Evolutionary conservation across 2,113 vertebrate genomes (phyloP).

Genomic region (Phrynocephalus versicolor): DNA sequence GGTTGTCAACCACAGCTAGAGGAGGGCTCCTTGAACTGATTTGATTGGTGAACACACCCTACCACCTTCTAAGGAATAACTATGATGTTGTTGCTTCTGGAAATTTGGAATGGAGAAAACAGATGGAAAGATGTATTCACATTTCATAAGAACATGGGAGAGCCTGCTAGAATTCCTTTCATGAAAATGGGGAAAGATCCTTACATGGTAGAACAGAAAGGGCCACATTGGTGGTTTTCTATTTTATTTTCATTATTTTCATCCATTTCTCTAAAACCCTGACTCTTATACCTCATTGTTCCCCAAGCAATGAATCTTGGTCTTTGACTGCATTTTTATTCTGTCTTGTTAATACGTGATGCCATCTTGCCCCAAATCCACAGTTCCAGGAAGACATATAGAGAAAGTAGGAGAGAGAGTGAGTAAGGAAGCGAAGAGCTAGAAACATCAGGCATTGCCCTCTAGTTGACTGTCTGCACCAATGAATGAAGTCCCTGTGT

Average conservation of each 20-base stretch:
- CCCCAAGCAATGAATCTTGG: constrained; percentile 58
- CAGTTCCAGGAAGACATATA: constrained; percentile 61
- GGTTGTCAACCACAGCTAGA: not conserved
- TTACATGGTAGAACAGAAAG: constrained; percentile 9
- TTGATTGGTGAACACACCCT: not conserved
- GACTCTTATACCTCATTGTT: constrained; percentile 59
- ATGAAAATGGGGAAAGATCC: not conserved
- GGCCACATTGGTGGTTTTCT: constrained; percentile 21
- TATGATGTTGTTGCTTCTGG: not conserved
- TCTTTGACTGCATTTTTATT: constrained; percentile 61
- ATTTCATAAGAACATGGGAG: not conserved
- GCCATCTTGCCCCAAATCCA: constrained; percentile 69
- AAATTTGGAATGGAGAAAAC: not conserved
- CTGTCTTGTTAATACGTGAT: constrained; percentile 64
- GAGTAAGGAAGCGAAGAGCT: constrained; percentile 24
- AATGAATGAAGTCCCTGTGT: constrained; percentile 78
- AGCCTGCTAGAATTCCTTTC: constrained; percentile 25
- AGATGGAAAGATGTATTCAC: not conserved
- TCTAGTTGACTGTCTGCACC: constrained; percentile 77
- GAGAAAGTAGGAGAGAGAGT: constrained; percentile 30
- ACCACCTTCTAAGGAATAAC: not conserved
- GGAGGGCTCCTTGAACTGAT: not conserved
- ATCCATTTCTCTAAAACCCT: constrained; percentile 12
- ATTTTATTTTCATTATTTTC: constrained; percentile 32
- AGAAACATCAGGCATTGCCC: constrained; percentile 73